Evolutionary conservation across 1,140 invertebrate genomes (phyloP).

Genomic region (Rhysida immarginata): DNA sequence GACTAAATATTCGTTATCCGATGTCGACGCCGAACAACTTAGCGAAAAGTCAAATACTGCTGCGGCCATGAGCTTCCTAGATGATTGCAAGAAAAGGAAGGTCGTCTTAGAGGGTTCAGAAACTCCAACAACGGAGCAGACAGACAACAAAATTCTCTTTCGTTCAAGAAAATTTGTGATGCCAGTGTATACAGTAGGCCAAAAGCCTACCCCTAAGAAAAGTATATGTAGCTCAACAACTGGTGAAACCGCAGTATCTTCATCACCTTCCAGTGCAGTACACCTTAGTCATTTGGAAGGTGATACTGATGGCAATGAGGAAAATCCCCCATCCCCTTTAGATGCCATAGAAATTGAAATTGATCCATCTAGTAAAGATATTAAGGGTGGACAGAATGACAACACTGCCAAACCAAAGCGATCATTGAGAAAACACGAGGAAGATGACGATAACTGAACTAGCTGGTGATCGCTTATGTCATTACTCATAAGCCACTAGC

Average conservation of each 20-base stretch:
- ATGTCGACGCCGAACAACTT: constrained; percentile 17
- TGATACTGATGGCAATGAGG: background rate
- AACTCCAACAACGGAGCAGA: background rate
- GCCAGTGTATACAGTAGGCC: constrained; percentile 1
- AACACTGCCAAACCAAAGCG: background rate
- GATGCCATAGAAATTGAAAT: background rate
- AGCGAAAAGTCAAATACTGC: constrained; percentile 17
- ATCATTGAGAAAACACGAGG: background rate
- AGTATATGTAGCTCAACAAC: background rate
- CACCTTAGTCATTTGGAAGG: background rate
- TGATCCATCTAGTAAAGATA: background rate
- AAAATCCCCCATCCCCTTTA: background rate
- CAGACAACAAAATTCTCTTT: background rate
- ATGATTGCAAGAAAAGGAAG: constrained; percentile 10
- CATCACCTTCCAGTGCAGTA: background rate
- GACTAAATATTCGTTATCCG: constrained; percentile 20
- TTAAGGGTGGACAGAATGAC: background rate
- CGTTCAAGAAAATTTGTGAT: background rate
- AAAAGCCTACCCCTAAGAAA: background rate
- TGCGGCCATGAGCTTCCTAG: constrained; percentile 21
- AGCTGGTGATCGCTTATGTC: too few relatives aligned
- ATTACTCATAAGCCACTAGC: too few relatives aligned
- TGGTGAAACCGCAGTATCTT: background rate
- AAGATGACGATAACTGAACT: background rate
- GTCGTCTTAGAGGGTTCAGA: background rate